These are phyloP conservation scores for Coregonus sp. DNA, from an alignment of 2,797 vertebrate species.

Conservation along the genomic window DNA sequence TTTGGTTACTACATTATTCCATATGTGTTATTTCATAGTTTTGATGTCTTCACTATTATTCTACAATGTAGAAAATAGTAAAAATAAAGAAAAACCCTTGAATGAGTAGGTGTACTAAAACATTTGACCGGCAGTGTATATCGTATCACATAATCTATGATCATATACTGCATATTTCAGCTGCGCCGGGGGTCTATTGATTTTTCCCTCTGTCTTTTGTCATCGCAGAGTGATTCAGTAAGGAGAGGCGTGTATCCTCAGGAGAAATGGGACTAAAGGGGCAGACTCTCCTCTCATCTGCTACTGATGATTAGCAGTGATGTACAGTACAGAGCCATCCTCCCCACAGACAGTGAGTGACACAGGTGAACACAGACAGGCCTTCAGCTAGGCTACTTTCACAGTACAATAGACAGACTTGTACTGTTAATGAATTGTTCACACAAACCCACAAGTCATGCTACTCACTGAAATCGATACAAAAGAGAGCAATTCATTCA, in stretches of 20 bases:
- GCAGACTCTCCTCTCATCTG: conserved; percentile 31
- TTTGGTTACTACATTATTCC: too few species aligned
- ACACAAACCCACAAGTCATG: conserved; percentile 9
- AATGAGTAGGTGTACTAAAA: too few species aligned
- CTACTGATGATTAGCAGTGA: conserved; percentile 47
- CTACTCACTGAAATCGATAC: not conserved
- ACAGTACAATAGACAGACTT: not conserved
- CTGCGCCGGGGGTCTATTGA: conserved; percentile 45
- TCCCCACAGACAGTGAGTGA: conserved; percentile 25
- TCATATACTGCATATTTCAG: conserved; percentile 32
- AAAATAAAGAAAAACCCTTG: too few species aligned
- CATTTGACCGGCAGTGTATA: not conserved
- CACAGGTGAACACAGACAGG: conserved; percentile 5
- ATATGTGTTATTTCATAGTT: too few species aligned
- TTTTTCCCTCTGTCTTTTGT: conserved; percentile 41
- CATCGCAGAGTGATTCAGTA: conserved; percentile 46
- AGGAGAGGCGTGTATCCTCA: conserved; percentile 34
- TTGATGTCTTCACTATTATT: too few species aligned
- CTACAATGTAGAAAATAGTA: too few species aligned
- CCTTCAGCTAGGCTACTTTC: too few species aligned
- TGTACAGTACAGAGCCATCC: conserved; percentile 16
- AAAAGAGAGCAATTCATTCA: not conserved
- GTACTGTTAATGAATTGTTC: not conserved
- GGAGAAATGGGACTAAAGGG: conserved; percentile 38
- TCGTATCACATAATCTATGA: conserved; percentile 44